Conservation (phyloP, 2,113 vertebrate species). For the Mionectes macconnelli region DNA sequence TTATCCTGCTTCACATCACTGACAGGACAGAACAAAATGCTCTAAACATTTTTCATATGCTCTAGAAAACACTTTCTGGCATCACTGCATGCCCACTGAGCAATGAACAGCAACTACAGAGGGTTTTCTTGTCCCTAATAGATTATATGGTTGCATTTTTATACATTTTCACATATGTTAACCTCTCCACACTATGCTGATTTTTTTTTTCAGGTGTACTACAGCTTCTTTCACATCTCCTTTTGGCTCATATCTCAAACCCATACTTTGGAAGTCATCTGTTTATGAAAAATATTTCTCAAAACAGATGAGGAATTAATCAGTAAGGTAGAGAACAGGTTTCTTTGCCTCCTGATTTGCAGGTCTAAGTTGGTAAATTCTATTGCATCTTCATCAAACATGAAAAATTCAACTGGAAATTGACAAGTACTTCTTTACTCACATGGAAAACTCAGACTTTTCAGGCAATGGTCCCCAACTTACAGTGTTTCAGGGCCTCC, state of each 20-base stretch:
- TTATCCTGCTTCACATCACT: neutral
- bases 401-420: neutral
- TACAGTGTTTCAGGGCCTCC: neutral
- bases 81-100: neutral
- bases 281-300: neutral
- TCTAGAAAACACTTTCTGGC: neutral
- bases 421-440: neutral
- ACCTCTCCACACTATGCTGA: neutral
- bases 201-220: neutral
- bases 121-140: fast-evolving
- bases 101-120: neutral
- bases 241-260: neutral
- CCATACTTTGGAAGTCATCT: neutral
- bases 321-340: fast-evolving
- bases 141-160: neutral
- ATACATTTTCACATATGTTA: neutral
- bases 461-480: neutral
- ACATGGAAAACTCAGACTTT: neutral
- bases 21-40: neutral
- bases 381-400: neutral
- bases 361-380: neutral
- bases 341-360: neutral
- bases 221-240: neutral
- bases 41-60: neutral
- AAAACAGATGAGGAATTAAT: neutral